These are phyloP conservation scores for Orientallactaga bullata DNA, from an alignment of 2,113 vertebrate species.

Conservation along the genomic window DNA sequence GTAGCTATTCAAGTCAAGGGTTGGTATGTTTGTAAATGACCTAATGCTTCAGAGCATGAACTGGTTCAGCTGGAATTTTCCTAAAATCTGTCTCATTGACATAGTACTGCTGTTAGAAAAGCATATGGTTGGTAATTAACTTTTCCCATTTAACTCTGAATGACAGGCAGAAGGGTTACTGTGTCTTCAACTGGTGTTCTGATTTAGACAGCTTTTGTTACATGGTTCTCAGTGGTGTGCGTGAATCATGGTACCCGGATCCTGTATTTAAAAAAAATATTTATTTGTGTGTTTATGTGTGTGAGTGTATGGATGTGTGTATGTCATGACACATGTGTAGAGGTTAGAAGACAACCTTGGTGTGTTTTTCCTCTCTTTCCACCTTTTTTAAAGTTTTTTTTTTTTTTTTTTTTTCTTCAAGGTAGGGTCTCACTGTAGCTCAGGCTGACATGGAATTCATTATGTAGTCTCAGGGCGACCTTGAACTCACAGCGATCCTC, in stretches of 20 bases:
- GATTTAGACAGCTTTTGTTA: background rate
- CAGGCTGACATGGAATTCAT: too few relatives aligned
- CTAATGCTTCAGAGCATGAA: constrained; percentile 60
- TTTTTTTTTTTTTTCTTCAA: too few relatives aligned
- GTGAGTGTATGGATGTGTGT: too few relatives aligned
- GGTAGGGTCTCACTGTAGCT: too few relatives aligned
- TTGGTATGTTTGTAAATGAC: background rate
- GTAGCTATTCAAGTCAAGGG: constrained; percentile 28
- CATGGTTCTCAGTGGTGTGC: background rate
- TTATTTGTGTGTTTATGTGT: too few relatives aligned
- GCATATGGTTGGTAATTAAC: background rate
- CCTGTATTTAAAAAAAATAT: background rate
- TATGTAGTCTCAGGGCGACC: too few relatives aligned
- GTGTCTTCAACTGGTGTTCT: background rate
- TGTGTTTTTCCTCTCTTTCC: too few relatives aligned
- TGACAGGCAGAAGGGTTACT: background rate
- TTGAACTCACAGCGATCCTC: too few relatives aligned
- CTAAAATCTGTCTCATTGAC: background rate
- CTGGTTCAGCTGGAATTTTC: constrained; percentile 58
- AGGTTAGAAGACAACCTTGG: too few relatives aligned
- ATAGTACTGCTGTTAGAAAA: background rate
- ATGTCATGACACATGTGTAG: too few relatives aligned
- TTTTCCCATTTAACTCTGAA: background rate
- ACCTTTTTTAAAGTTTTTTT: too few relatives aligned
- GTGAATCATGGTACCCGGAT: accelerated